A percentile compares a stretch with the other conserved stretches of the same genome.
Conservation (phyloP, 2,888 invertebrate genomes). For the Hypsopygia costalis region DNA sequence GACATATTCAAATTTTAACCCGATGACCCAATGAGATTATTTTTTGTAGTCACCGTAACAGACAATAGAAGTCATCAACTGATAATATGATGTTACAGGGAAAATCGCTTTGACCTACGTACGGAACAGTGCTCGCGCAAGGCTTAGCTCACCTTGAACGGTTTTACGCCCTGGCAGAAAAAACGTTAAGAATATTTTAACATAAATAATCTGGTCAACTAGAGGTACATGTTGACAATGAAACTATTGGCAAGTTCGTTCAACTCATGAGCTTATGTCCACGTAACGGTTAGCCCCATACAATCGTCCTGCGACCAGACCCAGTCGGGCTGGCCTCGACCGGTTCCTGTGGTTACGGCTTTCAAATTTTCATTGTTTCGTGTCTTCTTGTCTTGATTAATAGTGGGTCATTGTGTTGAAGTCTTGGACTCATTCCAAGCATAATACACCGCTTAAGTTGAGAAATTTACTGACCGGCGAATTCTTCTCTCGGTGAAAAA, state of each 20-base stretch:
- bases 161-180: background rate
- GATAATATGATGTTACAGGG: constrained; percentile 7
- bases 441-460: constrained; percentile 13
- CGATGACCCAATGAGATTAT: no score
- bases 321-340: constrained; percentile 35
- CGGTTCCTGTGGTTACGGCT: constrained; percentile 19
- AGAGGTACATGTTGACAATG: constrained; percentile 16
- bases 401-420: constrained; percentile 24
- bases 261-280: constrained; percentile 40
- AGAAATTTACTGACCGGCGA: background rate
- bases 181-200: constrained; percentile 15
- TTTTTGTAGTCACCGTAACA: no score
- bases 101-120: constrained; percentile 8
- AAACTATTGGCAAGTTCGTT: constrained; percentile 36
- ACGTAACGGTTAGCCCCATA: constrained; percentile 29
- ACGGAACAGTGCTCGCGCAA: constrained; percentile 10
- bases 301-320: constrained; percentile 26
- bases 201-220: constrained; percentile 12
- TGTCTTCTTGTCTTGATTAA: constrained; percentile 26
- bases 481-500: background rate
- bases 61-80: background rate
- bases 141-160: constrained; percentile 13
- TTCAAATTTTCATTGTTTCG: constrained; percentile 23
- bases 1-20: no score
- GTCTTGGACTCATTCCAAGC: constrained; percentile 32